Conservation (phyloP, 2,797 vertebrate genomes). For the Arnoldichthys spilopterus region DNA sequence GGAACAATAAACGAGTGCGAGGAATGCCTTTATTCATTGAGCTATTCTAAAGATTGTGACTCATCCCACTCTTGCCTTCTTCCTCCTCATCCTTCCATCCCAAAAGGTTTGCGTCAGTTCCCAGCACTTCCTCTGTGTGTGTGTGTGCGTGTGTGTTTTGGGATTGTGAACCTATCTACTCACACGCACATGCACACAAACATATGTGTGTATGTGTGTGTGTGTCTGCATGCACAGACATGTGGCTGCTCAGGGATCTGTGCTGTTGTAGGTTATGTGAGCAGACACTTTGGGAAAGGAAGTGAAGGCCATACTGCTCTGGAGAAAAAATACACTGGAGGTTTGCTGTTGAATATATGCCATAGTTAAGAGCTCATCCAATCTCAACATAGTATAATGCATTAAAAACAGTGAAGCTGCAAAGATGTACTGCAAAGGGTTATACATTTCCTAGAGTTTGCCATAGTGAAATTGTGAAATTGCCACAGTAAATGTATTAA, state of each 20-base stretch:
- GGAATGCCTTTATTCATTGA: constrained; percentile 52
- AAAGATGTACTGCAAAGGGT: neutral
- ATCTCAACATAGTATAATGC: neutral
- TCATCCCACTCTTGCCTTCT: constrained; percentile 38
- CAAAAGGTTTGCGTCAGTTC: constrained; percentile 45
- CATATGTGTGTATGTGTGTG: constrained; percentile 10
- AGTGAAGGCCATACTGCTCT: constrained; percentile 7
- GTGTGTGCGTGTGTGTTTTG: constrained; percentile 20
- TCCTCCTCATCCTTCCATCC: constrained; percentile 39
- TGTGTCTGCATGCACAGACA: constrained; percentile 10
- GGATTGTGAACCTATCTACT: constrained; percentile 19
- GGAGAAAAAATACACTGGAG: neutral
- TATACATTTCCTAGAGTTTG: neutral
- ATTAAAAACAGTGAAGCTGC: neutral
- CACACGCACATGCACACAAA: constrained; percentile 20
- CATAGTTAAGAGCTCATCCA: constrained; percentile 1
- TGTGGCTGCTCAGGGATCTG: constrained; percentile 8
- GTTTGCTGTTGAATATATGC: neutral
- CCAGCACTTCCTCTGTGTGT: constrained; percentile 26
- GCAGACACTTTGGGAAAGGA: constrained; percentile 9
- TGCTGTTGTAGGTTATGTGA: constrained; percentile 8
- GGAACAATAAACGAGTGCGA: constrained; percentile 31
- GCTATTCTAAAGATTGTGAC: constrained; percentile 51
- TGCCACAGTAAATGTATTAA: constrained; percentile 1
- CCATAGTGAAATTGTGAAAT: constrained; percentile 38